phyloP scores from a whole-genome alignment of 2,113 vertebrate genomes.

The Silurus glanis region DNA sequence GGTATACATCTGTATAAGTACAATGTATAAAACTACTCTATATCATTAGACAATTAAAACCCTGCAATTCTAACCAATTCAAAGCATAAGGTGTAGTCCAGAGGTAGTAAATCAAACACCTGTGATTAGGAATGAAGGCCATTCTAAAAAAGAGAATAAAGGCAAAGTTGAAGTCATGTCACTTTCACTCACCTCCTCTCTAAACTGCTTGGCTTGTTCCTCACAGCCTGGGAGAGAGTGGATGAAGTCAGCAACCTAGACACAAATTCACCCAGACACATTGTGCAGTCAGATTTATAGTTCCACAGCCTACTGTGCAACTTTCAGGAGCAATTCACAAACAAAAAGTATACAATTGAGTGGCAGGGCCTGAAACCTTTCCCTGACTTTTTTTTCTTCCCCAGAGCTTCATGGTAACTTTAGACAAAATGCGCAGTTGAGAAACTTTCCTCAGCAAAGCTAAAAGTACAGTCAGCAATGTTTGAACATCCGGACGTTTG shows the following conservation, averaged over 20 bases:
- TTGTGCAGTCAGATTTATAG: neutral
- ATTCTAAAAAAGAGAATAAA: neutral
- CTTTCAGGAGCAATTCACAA: neutral
- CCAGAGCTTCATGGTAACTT: neutral
- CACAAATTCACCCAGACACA: conserved; percentile 29
- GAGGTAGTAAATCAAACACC: neutral
- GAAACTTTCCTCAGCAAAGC: neutral
- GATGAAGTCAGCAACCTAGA: conserved; percentile 75
- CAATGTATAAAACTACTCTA: neutral
- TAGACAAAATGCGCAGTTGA: neutral
- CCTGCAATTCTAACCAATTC: neutral
- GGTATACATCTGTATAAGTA: neutral
- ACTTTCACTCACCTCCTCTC: conserved; percentile 72
- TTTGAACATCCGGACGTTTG: neutral
- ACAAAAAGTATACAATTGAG: neutral
- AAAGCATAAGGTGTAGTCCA: neutral
- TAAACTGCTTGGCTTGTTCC: conserved; percentile 77
- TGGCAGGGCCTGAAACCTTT: neutral
- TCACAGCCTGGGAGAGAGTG: conserved; percentile 78
- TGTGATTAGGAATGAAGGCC: neutral
- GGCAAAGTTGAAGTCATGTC: conserved; percentile 1
- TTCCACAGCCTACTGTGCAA: neutral
- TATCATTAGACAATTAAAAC: neutral
- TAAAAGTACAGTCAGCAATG: neutral
- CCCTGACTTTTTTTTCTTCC: neutral